These are phyloP conservation scores for Eublepharis macularius DNA, from an alignment of 2,113 vertebrate genomes.

Conservation along the genomic window DNA sequence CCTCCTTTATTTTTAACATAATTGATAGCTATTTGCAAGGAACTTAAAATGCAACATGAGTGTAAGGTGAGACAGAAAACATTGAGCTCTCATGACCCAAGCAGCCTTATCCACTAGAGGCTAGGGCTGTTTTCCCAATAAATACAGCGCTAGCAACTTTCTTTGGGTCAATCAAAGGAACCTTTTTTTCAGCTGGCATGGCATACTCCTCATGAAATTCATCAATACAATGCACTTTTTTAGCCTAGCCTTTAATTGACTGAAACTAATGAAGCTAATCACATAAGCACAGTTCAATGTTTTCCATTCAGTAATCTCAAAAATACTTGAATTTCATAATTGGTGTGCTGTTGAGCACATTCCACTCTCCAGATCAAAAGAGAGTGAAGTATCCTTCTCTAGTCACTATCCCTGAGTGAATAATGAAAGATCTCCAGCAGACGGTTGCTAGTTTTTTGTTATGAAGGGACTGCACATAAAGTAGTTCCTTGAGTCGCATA, in stretches of 20 bases:
- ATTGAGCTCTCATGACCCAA: slow-evolving; percentile 40
- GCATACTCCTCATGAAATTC: slow-evolving; percentile 57
- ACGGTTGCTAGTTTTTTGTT: slow-evolving; percentile 24
- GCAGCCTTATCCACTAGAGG: slow-evolving; percentile 56
- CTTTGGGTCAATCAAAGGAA: slow-evolving; percentile 40
- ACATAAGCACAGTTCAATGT: slow-evolving; percentile 59
- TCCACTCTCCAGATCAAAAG: slow-evolving; percentile 51
- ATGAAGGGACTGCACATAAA: slow-evolving; percentile 19
- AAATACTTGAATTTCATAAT: slow-evolving; percentile 72
- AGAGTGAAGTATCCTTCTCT: slow-evolving; percentile 39
- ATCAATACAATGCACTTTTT: slow-evolving; percentile 64
- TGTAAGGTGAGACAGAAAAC: slow-evolving; percentile 67
- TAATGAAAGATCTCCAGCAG: slow-evolving; percentile 52
- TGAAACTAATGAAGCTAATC: slow-evolving; percentile 75
- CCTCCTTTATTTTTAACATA: slow-evolving; percentile 78
- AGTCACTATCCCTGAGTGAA: slow-evolving; percentile 30
- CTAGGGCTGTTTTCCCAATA: slow-evolving; percentile 53
- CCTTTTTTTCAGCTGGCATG: slow-evolving; percentile 41
- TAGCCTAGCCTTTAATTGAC: slow-evolving; percentile 64
- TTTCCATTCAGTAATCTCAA: slow-evolving; percentile 64
- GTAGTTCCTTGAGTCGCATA: slow-evolving; percentile 24
- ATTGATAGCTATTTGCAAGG: slow-evolving; percentile 78
- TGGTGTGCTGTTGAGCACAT: slow-evolving; percentile 54
- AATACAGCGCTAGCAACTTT: slow-evolving; percentile 45
- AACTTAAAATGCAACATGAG: slow-evolving; percentile 67